Conservation (phyloP, 2,113 vertebrate genomes). For the Orycteropus afer region DNA sequence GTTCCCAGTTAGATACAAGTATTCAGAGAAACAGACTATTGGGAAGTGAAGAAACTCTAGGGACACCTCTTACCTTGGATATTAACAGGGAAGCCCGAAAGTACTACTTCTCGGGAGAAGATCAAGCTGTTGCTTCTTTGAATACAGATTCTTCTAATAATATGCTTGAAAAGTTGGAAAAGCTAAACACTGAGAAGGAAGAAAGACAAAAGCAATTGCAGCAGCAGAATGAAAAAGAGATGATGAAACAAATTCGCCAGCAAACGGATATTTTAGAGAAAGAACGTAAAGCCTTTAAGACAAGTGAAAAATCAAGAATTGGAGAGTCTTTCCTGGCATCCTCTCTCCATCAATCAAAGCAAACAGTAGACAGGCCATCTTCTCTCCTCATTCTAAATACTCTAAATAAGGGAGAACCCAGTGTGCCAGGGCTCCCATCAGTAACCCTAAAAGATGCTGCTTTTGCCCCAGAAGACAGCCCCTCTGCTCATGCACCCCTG, state of each 20-base stretch:
- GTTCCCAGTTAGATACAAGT: conserved; percentile 73
- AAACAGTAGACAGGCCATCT: conserved; percentile 72
- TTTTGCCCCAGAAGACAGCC: conserved; percentile 78
- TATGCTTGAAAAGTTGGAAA: conserved; percentile 92
- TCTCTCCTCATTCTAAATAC: conserved; percentile 78
- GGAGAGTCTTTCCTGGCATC: conserved; percentile 66
- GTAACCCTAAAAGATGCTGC: conserved; percentile 79
- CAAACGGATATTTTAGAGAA: conserved; percentile 94
- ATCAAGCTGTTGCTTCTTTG: conserved; percentile 34
- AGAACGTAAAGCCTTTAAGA: conserved; percentile 90
- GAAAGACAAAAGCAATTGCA: conserved; percentile 93
- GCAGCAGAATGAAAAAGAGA: conserved; percentile 94
- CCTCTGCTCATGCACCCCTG: conserved; percentile 69
- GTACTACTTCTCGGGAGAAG: conserved; percentile 65
- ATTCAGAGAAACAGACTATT: conserved; percentile 80
- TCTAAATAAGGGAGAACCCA: conserved; percentile 83
- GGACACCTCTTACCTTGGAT: background rate
- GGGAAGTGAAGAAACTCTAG: conserved; percentile 70
- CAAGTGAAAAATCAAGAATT: conserved; percentile 88
- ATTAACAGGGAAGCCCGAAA: conserved; percentile 61
- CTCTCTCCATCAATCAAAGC: conserved; percentile 71
- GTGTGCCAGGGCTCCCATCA: background rate
- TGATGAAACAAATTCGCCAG: conserved; percentile 97
- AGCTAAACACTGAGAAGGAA: conserved; percentile 93
- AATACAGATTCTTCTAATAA: conserved; percentile 80